A percentile compares a stretch with the other conserved stretches of the same genome.
These are phyloP conservation scores for Limnothrissa miodon DNA, from an alignment of 2,113 vertebrate species.

Conservation along the genomic window DNA sequence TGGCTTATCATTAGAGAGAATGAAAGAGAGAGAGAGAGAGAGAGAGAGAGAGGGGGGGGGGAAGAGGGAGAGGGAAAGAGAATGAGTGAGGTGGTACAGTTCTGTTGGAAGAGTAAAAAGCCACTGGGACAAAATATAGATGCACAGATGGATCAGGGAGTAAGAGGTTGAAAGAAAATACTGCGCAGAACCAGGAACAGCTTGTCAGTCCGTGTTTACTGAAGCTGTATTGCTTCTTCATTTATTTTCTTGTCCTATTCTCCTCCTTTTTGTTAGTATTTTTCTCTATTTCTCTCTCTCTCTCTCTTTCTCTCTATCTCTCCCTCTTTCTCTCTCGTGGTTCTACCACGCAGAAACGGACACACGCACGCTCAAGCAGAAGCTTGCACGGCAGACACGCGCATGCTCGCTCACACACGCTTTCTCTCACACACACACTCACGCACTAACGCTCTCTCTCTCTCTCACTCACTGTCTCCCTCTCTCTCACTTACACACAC, in stretches of 20 bases:
- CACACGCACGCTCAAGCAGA: slow-evolving; percentile 70
- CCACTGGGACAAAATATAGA: neutral
- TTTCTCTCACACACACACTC: slow-evolving; percentile 41
- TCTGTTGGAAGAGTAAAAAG: neutral
- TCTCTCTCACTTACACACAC: slow-evolving; percentile 33
- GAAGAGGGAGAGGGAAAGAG: neutral
- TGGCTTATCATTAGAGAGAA: neutral
- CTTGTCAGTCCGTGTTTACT: neutral
- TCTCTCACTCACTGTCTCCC: slow-evolving; percentile 40
- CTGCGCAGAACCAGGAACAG: neutral
- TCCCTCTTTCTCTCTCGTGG: slow-evolving; percentile 60
- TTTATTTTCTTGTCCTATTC: neutral
- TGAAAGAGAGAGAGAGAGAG: neutral
- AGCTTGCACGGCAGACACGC: slow-evolving; percentile 66
- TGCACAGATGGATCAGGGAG: neutral
- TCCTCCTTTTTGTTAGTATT: neutral
- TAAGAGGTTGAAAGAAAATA: slow-evolving; percentile 8
- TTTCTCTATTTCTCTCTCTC: slow-evolving; percentile 42
- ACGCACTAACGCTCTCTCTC: slow-evolving; percentile 39
- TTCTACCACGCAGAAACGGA: slow-evolving; percentile 66
- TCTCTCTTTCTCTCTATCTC: slow-evolving; percentile 40
- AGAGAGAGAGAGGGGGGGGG: neutral
- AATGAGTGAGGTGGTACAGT: neutral
- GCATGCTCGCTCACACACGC: slow-evolving; percentile 55
- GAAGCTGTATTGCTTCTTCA: neutral